phyloP scores from a whole-genome alignment of 1,140 invertebrate species.

The Brachionus calyciflorus region DNA sequence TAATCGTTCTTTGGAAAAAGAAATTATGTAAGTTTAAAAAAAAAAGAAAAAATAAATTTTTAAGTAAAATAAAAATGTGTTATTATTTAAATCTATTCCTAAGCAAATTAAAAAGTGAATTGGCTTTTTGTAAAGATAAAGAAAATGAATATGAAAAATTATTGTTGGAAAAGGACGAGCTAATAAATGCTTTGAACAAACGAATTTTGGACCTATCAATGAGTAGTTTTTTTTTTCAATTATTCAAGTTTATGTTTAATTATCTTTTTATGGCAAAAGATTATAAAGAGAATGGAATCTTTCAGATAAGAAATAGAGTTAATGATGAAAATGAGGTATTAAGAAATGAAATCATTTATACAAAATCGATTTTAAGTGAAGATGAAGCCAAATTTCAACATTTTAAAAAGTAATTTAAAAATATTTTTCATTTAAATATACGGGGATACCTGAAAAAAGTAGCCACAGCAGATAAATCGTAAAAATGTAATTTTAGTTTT shows the following conservation, averaged over 20 bases:
- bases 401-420: slow-evolving; percentile 34
- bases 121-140: slow-evolving; percentile 59
- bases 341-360: background rate
- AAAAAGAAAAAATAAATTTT: background rate
- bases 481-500: no score
- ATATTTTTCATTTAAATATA: background rate
- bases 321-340: background rate
- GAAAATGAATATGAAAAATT: background rate
- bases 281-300: background rate
- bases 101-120: slow-evolving; percentile 59
- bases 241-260: background rate
- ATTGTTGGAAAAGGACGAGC: slow-evolving; percentile 3
- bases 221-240: background rate
- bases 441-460: no score
- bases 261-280: background rate
- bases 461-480: no score
- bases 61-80: background rate
- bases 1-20: background rate
- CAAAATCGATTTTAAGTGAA: slow-evolving; percentile 4
- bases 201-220: background rate
- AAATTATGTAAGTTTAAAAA: no score
- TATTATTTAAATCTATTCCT: slow-evolving; percentile 47
- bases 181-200: background rate
- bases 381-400: slow-evolving; percentile 33
- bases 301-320: slow-evolving; percentile 29